Evolutionary conservation across 2,888 invertebrate genomes (phyloP), one percentile per base, ranked within the genome.

Genomic region (Gryllus longicercus): DNA sequence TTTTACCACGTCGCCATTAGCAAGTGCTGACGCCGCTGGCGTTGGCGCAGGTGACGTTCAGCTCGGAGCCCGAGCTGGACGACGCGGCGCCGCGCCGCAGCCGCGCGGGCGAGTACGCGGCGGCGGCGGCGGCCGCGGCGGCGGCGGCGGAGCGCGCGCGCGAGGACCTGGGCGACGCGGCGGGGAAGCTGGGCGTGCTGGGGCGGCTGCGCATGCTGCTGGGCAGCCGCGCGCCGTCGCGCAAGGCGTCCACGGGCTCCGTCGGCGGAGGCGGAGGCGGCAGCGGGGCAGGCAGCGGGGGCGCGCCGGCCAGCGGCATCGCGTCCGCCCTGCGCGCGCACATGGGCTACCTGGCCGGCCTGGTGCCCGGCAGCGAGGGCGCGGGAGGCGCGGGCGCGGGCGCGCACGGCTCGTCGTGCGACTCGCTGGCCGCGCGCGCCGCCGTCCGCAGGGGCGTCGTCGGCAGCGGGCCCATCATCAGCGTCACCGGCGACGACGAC

Each of bases 301-400:
- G 75, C 18, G 79, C 75, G 84, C 38, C 38, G 38, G 38, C 38
- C 38, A 38, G 38, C 38, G 92, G 91, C 76, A 91, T 92, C 78
- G 93, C 92, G 11, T 90, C 93, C 8, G 93, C 93, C 5, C 86
- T 93, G n/a, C 91, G 91, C 85, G 91, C 91, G 84, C 93, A 93
- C 84, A 92, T 93, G 85, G 93, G 93, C 0, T 91, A 93, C 87
- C 92, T 93, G 81, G 92, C 93, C 49, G 92, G 92, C 0, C 86
- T 93, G 2, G 91, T 93, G 78, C 93, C 93, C 79, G 63, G 63
- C 63, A n/a, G 63, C n/a, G 63, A 63, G 16, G 63, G 12, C 63
- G 63, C 51, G 51, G 63, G 16, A 18, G 63, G 16, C 63, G 18
- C 16, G 10, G 63, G 63, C 2, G 16, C 12, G 63, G 63, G 63